A percentile compares a stretch with the other conserved stretches of the same genome.
Conservation (phyloP, 1,140 invertebrate genomes). For the Zaprionus ornatus region DNA sequence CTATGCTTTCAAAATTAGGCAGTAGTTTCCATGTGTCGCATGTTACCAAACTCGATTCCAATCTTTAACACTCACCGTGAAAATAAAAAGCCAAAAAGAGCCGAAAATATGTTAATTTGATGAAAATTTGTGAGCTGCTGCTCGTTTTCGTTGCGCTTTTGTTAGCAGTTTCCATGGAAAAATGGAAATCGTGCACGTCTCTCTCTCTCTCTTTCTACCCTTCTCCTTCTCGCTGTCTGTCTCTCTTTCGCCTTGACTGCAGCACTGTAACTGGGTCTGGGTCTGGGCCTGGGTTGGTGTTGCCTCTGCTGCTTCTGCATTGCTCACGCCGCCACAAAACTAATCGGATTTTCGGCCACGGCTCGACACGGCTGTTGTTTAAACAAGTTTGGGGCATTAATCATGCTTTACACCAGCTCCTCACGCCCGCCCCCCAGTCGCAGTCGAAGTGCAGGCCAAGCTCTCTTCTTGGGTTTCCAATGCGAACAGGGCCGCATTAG, state of each 20-base stretch:
- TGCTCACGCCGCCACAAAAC: conserved; percentile 61
- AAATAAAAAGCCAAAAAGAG: conserved; percentile 6
- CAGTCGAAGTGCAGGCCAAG: not conserved
- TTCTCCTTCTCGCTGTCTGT: not conserved
- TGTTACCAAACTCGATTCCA: conserved; percentile 49
- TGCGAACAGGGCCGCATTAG: conserved; percentile 57
- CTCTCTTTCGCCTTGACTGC: conserved; percentile 40
- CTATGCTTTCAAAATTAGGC: conserved; percentile 51
- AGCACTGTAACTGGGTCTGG: conserved; percentile 9
- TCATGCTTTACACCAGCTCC: conserved; percentile 73
- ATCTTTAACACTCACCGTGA: conserved; percentile 31
- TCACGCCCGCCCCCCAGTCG: not conserved
- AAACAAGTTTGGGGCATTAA: conserved; percentile 79
- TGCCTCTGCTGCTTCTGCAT: conserved; percentile 19
- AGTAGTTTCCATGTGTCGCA: conserved; percentile 39
- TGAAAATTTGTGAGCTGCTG: conserved; percentile 57
- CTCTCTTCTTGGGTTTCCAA: conserved; percentile 5
- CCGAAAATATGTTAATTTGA: conserved; percentile 77
- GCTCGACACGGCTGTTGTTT: conserved; percentile 74
- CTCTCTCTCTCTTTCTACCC: not conserved
- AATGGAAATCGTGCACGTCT: conserved; percentile 72
- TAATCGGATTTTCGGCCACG: conserved; percentile 78
- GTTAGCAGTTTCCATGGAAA: conserved; percentile 71
- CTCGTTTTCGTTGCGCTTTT: conserved; percentile 62
- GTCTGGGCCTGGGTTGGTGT: conserved; percentile 11